These are phyloP conservation scores for Drosophila kanekoi DNA, from an alignment of 2,888 invertebrate genomes.

Conservation along the genomic window DNA sequence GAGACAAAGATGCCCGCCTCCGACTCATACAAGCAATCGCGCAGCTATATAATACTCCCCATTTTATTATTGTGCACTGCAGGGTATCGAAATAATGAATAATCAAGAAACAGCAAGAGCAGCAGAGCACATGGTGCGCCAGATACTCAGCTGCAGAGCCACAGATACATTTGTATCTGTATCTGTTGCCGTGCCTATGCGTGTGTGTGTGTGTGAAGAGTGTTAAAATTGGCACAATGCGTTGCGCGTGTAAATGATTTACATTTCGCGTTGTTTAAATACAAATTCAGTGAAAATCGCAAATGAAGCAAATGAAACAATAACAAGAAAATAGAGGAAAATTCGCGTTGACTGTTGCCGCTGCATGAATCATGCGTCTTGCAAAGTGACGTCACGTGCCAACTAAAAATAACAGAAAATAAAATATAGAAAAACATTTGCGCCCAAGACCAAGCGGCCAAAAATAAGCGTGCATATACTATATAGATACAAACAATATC, in stretches of 20 bases:
- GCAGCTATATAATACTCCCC: background rate
- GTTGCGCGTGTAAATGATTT: slow-evolving; percentile 62
- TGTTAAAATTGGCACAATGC: slow-evolving; percentile 74
- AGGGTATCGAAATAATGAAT: slow-evolving; percentile 59
- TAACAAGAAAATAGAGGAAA: slow-evolving; percentile 32
- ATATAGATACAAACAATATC: slow-evolving; percentile 27
- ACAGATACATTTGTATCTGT: slow-evolving; percentile 53
- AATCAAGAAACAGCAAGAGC: slow-evolving; percentile 52
- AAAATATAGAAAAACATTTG: slow-evolving; percentile 63
- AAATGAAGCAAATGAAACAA: slow-evolving; percentile 34
- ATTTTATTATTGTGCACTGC: background rate
- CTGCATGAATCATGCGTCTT: slow-evolving; percentile 52
- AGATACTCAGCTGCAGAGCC: slow-evolving; percentile 37
- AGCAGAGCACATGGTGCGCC: slow-evolving; percentile 61
- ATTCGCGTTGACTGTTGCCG: slow-evolving; percentile 33
- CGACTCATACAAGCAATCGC: too few relatives aligned
- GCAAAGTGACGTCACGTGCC: slow-evolving; percentile 70
- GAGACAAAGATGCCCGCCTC: too few relatives aligned
- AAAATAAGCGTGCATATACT: slow-evolving; percentile 38
- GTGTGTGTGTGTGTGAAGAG: slow-evolving; percentile 24
- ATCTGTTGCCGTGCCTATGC: slow-evolving; percentile 5
- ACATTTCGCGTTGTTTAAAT: slow-evolving; percentile 58
- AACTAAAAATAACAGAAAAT: slow-evolving; percentile 77
- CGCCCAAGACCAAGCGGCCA: slow-evolving; percentile 48
- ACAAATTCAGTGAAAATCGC: slow-evolving; percentile 48